Percentiles rank a stretch among this genome's conserved stretches.
Conservation (phyloP, 2,113 vertebrate species). For the Tichodroma muraria region DNA sequence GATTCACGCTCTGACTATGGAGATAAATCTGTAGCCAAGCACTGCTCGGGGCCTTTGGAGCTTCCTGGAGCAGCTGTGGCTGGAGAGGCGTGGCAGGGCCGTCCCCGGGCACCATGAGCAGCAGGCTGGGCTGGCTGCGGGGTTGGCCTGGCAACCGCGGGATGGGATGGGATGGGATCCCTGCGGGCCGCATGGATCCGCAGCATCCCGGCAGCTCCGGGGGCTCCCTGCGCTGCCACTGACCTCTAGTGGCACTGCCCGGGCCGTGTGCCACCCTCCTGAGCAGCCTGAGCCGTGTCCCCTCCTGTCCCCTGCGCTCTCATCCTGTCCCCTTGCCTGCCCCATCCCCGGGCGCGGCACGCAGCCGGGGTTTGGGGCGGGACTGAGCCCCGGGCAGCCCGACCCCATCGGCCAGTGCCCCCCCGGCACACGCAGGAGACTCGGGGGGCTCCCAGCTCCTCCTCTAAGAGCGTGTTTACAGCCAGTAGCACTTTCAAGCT, state of each 20-base stretch:
- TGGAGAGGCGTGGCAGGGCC: background rate
- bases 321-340: background rate
- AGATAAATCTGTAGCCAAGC: background rate
- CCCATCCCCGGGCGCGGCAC: background rate
- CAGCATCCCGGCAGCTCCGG: background rate
- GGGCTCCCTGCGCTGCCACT: background rate
- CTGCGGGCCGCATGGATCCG: accelerated
- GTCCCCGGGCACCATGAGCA: background rate
- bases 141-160: constrained; percentile 21
- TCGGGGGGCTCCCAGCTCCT: background rate
- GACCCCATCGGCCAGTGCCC: background rate
- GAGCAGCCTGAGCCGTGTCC: background rate
- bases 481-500: background rate
- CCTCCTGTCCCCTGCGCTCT: background rate
- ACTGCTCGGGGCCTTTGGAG: background rate
- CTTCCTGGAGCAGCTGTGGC: background rate
- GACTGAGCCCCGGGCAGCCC: accelerated
- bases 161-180: background rate
- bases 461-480: background rate
- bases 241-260: background rate
- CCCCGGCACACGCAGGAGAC: background rate
- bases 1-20: accelerated
- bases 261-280: background rate
- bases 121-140: background rate
- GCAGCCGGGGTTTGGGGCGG: background rate